Base-by-base conservation (phyloP, 2,797 vertebrate genomes). In the Anguilla anguilla region DNA sequence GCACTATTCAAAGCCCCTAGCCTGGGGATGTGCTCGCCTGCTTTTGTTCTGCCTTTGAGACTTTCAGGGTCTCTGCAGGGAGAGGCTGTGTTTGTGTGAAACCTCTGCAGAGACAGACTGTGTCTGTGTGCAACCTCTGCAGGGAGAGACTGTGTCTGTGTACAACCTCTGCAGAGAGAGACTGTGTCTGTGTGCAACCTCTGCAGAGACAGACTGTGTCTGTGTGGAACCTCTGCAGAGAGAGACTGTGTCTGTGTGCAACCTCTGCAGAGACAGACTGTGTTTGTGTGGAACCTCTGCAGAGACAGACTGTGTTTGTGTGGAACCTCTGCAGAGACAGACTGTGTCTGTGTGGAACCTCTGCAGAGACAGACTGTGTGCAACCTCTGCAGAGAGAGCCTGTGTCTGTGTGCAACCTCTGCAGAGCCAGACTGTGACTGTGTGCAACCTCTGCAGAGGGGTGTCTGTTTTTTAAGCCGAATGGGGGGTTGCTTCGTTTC, bases 121-220 rank as follows among this genome's bases (percentile, higher is more conserved):
- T 53, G 51, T 53, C 1, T 53, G 51, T 53, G 51, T 53, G 51
- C 7, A 53, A 53, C 3, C 51, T 53, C 51, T 53, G n/a, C n/a
- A n/a, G n/a, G 53, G 51, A 10, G 51, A 53, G 51, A 13, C 51
- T 53, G 25, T n/a, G 64, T 67, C n/a, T 67, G 25, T 67, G 64
- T 67, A 64, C 25, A 67, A 67, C 64, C 25, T 28, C 25, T 67
- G 25, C 64, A 67, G 25, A 67, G 6, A 67, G 1, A 67, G 82
- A 83, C 81, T 35, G 79, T 87, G 86, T 90, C 87, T 86, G 85
- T 90, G 64, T 69, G 25, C 0, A 69, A 2, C n/a, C n/a, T 69
- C n/a, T n/a, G 25, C 25, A 28, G n/a, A 5, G 61, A 46, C 46
- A 46, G 51, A n/a, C 0, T 15, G 35, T 6, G 39, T 85, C 85